phyloP scores from a whole-genome alignment of 2,888 invertebrate species.

The Netelia virgata region DNA sequence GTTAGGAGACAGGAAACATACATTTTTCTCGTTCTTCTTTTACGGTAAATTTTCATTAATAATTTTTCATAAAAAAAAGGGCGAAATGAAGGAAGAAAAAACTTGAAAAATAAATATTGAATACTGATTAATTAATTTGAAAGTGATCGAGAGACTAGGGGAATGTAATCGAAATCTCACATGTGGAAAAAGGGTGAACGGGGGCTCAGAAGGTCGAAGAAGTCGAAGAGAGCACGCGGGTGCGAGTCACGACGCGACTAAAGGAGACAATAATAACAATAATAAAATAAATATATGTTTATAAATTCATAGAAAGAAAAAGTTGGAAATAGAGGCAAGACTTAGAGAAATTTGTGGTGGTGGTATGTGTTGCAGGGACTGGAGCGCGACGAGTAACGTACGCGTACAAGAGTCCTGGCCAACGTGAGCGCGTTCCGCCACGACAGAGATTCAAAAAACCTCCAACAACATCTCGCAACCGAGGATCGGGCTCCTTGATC shows the following conservation, averaged over 20 bases:
- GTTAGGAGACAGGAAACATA: conserved; percentile 3
- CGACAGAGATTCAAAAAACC: conserved; percentile 78
- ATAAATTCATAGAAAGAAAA: conserved; percentile 10
- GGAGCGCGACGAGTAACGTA: conserved; percentile 84
- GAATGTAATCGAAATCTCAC: background rate
- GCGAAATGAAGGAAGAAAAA: too few relatives aligned
- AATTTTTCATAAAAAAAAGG: too few relatives aligned
- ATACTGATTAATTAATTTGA: background rate
- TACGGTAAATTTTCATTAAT: too few relatives aligned
- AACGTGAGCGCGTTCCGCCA: conserved; percentile 83
- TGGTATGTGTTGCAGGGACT: conserved; percentile 83
- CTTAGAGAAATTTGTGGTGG: conserved; percentile 65
- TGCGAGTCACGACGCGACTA: conserved; percentile 27
- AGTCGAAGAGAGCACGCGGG: background rate
- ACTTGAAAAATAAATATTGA: background rate
- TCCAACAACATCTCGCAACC: conserved; percentile 77
- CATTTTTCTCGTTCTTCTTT: background rate
- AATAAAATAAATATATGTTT: background rate
- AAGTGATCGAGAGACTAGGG: background rate
- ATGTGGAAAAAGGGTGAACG: background rate
- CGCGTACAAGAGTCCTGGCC: conserved; percentile 85
- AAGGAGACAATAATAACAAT: conserved; percentile 20
- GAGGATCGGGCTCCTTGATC: conserved; percentile 82
- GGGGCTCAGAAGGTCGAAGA: background rate
- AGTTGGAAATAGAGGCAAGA: conserved; percentile 9